A percentile compares a stretch with the other conserved stretches of the same genome.
Evolutionary conservation across 2,113 vertebrate genomes (phyloP).

Genomic region (Grammomys surdaster): DNA sequence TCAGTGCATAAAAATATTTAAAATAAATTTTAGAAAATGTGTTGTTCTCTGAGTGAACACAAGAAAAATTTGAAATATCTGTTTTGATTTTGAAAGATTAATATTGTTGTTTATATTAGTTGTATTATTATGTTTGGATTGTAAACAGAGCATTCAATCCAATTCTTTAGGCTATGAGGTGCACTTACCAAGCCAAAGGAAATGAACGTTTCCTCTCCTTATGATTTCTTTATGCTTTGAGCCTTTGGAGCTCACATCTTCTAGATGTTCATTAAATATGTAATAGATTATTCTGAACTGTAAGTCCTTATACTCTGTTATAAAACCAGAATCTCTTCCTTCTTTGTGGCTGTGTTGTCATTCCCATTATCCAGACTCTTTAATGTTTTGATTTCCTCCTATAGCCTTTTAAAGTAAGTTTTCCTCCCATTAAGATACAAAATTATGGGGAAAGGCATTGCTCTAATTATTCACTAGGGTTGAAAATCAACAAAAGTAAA

Average conservation of each 20-base stretch:
- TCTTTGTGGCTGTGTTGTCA: background rate
- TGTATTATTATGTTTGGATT: background rate
- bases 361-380: background rate
- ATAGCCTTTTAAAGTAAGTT: background rate
- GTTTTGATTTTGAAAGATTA: background rate
- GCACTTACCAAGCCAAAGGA: background rate
- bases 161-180: background rate
- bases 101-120: background rate
- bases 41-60: background rate
- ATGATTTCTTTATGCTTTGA: background rate
- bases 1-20: conserved; percentile 55
- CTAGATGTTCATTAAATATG: background rate
- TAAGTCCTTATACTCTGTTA: background rate
- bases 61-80: background rate
- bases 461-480: background rate
- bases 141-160: background rate
- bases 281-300: background rate
- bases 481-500: conserved; percentile 27
- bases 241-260: background rate
- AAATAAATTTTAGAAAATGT: conserved; percentile 56
- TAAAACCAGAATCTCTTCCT: background rate
- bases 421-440: background rate
- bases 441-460: background rate
- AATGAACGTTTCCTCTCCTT: background rate
- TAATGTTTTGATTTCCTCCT: background rate